Conservation (phyloP, 2,113 vertebrate genomes). For the Mugil cephalus region DNA sequence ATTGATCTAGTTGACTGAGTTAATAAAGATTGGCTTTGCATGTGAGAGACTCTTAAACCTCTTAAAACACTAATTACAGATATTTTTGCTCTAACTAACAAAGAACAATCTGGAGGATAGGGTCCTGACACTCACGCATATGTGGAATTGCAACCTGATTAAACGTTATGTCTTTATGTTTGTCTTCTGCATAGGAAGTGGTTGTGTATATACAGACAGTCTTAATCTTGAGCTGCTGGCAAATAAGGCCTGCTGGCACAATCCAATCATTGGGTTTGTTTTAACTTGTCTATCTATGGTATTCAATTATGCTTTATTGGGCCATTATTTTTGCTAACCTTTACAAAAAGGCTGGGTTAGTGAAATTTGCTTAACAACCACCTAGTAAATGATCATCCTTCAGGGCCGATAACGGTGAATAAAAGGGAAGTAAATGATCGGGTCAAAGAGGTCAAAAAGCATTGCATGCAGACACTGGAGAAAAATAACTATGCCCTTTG, state of each 20-base stretch:
- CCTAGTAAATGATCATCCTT: neutral
- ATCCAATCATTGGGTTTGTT: too few relatives aligned
- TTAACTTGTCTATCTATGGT: neutral
- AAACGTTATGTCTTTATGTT: neutral
- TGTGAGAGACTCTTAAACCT: constrained; percentile 10
- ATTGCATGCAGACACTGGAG: constrained; percentile 2
- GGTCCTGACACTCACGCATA: neutral
- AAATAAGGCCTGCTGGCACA: too few relatives aligned
- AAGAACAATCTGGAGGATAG: constrained; percentile 2
- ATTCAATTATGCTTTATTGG: neutral
- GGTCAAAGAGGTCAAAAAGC: neutral
- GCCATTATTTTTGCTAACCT: neutral
- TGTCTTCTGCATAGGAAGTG: neutral
- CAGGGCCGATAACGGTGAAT: neutral
- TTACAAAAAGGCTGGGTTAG: neutral
- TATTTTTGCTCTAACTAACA: constrained; percentile 16
- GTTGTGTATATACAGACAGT: neutral
- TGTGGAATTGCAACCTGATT: neutral
- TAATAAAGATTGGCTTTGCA: constrained; percentile 16
- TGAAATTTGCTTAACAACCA: neutral
- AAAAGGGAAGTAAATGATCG: neutral
- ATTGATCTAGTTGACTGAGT: too few relatives aligned
- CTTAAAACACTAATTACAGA: constrained; percentile 15
- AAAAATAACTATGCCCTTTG: constrained; percentile 18
- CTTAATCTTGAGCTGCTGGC: neutral